Percentiles rank a stretch among this genome's conserved stretches.
phyloP scores from a whole-genome alignment of 1,140 invertebrate genomes.

The Sinella curviseta region DNA sequence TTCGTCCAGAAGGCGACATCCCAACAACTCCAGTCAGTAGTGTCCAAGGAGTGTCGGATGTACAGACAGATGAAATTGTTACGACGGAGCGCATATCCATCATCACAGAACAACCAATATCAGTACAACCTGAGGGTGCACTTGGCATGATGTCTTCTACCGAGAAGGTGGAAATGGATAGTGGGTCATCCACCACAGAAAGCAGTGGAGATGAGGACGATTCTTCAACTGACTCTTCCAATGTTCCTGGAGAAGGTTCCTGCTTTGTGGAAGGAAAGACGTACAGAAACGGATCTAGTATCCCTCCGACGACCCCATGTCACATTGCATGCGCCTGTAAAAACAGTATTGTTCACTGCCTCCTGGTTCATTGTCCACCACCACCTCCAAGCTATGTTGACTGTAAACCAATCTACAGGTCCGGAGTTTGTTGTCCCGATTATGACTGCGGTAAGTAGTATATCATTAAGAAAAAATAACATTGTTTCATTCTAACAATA shows the following conservation, averaged over 20 bases:
- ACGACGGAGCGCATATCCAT: background rate
- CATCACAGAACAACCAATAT: slow-evolving; percentile 6
- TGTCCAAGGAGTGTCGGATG: background rate
- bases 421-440: slow-evolving; percentile 71
- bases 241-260: slow-evolving; percentile 50
- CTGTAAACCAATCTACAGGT: slow-evolving; percentile 66
- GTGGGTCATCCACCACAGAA: background rate
- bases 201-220: background rate
- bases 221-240: background rate
- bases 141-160: background rate
- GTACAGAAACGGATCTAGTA: slow-evolving; percentile 71
- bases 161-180: background rate
- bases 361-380: slow-evolving; percentile 69
- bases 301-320: slow-evolving; percentile 72
- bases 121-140: background rate
- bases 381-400: slow-evolving; percentile 66
- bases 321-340: slow-evolving; percentile 75
- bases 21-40: too few species aligned
- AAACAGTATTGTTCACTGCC: slow-evolving; percentile 82
- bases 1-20: background rate
- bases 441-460: slow-evolving; percentile 69
- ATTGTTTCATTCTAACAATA: too few species aligned
- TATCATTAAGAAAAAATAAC: slow-evolving; percentile 29
- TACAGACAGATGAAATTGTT: background rate
- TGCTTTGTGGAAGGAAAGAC: slow-evolving; percentile 67